These are phyloP conservation scores for Palloptera scutellata DNA, from an alignment of 2,888 invertebrate species.

Conservation along the genomic window DNA sequence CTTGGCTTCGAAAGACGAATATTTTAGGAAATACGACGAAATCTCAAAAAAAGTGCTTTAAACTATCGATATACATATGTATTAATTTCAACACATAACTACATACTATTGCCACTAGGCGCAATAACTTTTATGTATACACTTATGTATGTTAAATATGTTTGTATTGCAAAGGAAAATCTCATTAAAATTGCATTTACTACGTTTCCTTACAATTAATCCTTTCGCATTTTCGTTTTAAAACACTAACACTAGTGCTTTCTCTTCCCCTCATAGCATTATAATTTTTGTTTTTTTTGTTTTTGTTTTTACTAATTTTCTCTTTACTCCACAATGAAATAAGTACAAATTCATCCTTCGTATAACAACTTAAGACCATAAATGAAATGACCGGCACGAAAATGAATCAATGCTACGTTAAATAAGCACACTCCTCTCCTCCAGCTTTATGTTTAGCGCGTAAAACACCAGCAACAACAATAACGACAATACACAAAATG, in stretches of 20 bases:
- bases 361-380: slow-evolving; percentile 40
- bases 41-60: too few relatives aligned
- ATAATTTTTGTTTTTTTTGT: neutral
- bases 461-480: slow-evolving; percentile 4
- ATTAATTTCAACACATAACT: too few relatives aligned
- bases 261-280: neutral
- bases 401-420: neutral
- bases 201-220: slow-evolving; percentile 9
- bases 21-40: too few relatives aligned
- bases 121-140: too few relatives aligned
- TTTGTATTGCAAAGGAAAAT: neutral
- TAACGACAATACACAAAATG: slow-evolving; percentile 1
- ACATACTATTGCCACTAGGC: too few relatives aligned
- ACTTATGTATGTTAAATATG: too few relatives aligned
- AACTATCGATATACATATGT: too few relatives aligned
- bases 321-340: slow-evolving; percentile 4
- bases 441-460: neutral
- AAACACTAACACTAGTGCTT: neutral
- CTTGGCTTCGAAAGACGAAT: too few relatives aligned
- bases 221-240: slow-evolving; percentile 14
- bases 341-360: slow-evolving; percentile 26
- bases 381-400: slow-evolving; percentile 46
- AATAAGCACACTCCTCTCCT: neutral
- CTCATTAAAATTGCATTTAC: slow-evolving; percentile 2
- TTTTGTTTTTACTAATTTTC: slow-evolving; percentile 1